Conservation (phyloP, 1,140 invertebrate species). For the Aphidius gifuensis region DNA sequence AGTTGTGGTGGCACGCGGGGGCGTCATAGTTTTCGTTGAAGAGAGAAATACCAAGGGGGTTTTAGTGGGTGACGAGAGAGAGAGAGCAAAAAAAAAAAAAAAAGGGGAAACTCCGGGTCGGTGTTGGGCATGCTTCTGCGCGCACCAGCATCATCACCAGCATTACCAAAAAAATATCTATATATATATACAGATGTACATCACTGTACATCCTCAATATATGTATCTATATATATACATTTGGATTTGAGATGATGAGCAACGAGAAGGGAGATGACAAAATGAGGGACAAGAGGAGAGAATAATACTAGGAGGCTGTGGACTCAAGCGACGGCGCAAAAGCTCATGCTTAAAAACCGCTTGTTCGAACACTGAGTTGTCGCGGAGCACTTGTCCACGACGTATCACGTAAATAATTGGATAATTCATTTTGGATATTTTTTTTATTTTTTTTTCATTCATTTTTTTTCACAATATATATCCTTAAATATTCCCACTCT, state of each 20-base stretch:
- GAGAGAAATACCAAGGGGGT: constrained; percentile 1
- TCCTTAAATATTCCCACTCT: not conserved
- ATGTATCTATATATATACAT: too few relatives aligned
- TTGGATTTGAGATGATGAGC: not conserved
- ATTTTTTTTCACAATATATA: not conserved
- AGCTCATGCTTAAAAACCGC: constrained; percentile 13
- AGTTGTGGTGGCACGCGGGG: constrained; percentile 15
- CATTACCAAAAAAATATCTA: not conserved
- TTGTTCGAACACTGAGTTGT: constrained; percentile 15
- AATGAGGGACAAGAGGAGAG: not conserved
- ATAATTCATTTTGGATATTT: not conserved
- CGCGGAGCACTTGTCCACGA: constrained; percentile 18
- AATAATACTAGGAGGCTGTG: constrained; percentile 1
- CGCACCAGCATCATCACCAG: not conserved
- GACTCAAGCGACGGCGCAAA: constrained; percentile 22
- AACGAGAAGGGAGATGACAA: not conserved
- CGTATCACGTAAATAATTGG: not conserved
- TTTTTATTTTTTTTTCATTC: not conserved
- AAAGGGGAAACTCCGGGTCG: not conserved
- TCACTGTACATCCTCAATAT: too few relatives aligned
- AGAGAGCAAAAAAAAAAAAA: not conserved
- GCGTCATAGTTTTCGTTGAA: not conserved
- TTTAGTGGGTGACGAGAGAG: not conserved
- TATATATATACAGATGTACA: not conserved
- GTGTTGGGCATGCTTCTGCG: constrained; percentile 21